A percentile compares a stretch with the other conserved stretches of the same genome.
Conservation (phyloP, 1,140 invertebrate genomes). For the Mylabris phalerata region DNA sequence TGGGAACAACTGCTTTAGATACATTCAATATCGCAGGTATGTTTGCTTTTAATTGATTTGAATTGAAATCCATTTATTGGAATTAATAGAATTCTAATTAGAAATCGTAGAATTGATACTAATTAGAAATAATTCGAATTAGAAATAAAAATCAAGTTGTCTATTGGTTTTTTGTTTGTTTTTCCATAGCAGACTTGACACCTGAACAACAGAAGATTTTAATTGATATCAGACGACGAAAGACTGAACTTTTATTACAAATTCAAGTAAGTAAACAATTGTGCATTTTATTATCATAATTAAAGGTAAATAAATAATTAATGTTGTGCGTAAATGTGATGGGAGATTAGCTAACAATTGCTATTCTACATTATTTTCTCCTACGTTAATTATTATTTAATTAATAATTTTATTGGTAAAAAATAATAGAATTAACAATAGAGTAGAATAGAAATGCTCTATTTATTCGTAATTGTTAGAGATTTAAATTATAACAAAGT, state of each 20-base stretch:
- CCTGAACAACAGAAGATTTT: slow-evolving; percentile 85
- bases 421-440: not conserved
- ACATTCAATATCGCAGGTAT: slow-evolving; percentile 34
- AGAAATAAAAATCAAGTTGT: no score
- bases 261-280: slow-evolving; percentile 73
- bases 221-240: slow-evolving; percentile 80
- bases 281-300: not conserved
- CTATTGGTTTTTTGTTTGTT: no score
- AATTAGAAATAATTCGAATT: not conserved
- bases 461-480: no score
- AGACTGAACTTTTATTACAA: slow-evolving; percentile 83
- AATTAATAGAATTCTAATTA: not conserved
- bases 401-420: not conserved
- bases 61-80: not conserved
- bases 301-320: not conserved
- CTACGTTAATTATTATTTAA: not conserved
- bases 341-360: no score
- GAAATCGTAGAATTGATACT: not conserved
- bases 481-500: no score
- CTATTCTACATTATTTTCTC: not conserved
- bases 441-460: no score
- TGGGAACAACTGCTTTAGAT: slow-evolving; percentile 32
- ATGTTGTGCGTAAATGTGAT: not conserved
- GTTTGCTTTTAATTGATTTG: not conserved
- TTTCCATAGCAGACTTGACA: slow-evolving; percentile 72